phyloP scores from a whole-genome alignment of 2,888 invertebrate species.

The Eurois occulta region DNA sequence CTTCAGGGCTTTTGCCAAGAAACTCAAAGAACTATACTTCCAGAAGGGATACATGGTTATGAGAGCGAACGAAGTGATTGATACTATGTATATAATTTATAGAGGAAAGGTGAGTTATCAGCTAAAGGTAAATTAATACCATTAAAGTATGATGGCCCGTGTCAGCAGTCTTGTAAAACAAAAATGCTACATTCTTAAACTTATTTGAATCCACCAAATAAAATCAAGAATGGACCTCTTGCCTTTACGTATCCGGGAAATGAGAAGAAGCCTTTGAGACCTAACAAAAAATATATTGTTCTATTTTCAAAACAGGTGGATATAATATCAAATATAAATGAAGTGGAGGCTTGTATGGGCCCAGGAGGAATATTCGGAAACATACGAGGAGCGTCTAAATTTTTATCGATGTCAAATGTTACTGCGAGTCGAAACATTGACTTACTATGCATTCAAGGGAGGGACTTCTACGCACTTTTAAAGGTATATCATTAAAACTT shows the following conservation, averaged over 20 bases:
- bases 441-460: constrained; percentile 84
- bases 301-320: constrained; percentile 77
- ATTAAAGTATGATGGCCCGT: background rate
- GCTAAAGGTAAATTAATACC: background rate
- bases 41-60: constrained; percentile 87
- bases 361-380: constrained; percentile 89
- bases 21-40: constrained; percentile 84
- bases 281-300: background rate
- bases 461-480: constrained; percentile 85
- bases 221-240: background rate
- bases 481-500: constrained; percentile 75
- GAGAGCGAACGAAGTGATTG: constrained; percentile 85
- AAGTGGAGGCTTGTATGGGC: constrained; percentile 88
- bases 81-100: constrained; percentile 86
- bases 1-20: constrained; percentile 89
- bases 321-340: constrained; percentile 83
- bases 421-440: constrained; percentile 88
- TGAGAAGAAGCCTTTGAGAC: background rate
- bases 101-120: constrained; percentile 83
- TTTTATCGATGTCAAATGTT: constrained; percentile 85
- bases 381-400: constrained; percentile 83
- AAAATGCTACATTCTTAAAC: background rate
- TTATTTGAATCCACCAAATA: background rate
- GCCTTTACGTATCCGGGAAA: background rate
- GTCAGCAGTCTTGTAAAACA: background rate